These are phyloP conservation scores for Pteronotus mesoamericanus DNA, from an alignment of 2,797 vertebrate species.

Conservation along the genomic window DNA sequence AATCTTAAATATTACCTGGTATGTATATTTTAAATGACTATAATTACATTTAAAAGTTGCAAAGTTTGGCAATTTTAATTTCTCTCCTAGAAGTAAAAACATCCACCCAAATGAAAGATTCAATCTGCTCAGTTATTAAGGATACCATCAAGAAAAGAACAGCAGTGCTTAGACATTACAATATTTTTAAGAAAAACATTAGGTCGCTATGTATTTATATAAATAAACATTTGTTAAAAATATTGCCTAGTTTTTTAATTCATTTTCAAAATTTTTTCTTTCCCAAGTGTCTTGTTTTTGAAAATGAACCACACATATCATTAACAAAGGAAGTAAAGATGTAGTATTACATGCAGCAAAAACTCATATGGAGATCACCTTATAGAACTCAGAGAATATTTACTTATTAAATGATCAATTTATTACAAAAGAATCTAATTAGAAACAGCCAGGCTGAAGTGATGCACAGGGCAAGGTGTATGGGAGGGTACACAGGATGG, in stretches of 20 bases:
- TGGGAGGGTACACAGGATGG: not conserved
- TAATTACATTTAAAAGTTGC: not conserved
- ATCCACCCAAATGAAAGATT: not conserved
- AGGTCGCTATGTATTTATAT: not conserved
- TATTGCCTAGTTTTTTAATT: not conserved
- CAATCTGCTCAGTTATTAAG: not conserved
- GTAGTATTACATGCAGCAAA: not conserved
- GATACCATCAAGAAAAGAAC: not conserved
- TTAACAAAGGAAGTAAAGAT: conserved; percentile 31
- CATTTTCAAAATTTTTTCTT: not conserved
- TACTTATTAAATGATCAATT: not conserved
- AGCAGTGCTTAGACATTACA: not conserved
- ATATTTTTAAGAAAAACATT: not conserved
- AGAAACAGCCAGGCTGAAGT: not conserved
- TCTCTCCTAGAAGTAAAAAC: not conserved
- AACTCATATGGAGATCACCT: not conserved
- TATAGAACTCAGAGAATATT: not conserved
- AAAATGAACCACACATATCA: conserved; percentile 15
- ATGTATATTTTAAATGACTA: not conserved
- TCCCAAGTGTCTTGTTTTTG: not conserved
- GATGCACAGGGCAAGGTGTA: not conserved
- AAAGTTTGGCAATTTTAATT: not conserved
- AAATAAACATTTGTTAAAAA: not conserved
- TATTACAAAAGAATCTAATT: not conserved
- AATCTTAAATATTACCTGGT: not conserved